Base-by-base conservation (phyloP, 2,888 invertebrate species). In the Ophion costatus region DNA sequence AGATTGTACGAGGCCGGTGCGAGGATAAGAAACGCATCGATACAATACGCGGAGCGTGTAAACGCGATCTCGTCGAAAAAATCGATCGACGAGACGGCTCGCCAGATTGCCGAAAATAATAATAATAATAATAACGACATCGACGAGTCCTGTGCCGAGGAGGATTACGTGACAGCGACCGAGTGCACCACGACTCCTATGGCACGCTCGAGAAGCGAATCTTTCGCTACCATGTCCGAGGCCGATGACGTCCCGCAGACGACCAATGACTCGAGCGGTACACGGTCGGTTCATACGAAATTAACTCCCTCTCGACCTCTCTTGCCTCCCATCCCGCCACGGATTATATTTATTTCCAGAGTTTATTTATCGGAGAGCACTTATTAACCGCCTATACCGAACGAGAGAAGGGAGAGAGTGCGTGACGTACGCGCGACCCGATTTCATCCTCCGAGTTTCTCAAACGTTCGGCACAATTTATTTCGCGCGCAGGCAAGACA, bases 161-260 rank as follows among this genome's bases (percentile, higher is more conserved):
- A 95, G 82, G 96, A 96, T 85, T 96, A 96, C 92, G 94, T 95
- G 51, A 96, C 96, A 2, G 96, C 96, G 17, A 96, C 96, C 0
- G 96, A 96, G 89, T 96, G 96, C 89, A 96, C 96, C 66, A 95
- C 95, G 6, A 96, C 96, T 42, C 96, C 93, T 38, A 88, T 91
- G 61, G 88, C 88, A 56, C 89, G 91, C 82, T 96, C 96, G 7
- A 94, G 96, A 80, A 96, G 96, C 42, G 96, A 96, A 24, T 96
- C 96, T 1, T 96, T 96, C 92, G 96, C 96, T 89, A 96, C 96
- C 0, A 96, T 96, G 14, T 96, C 96, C 0, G 96, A 96, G 91
- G 96, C 95, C 87, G 96, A 96, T 83, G 94, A 94, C 61, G 95
- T 83, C 83, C 74, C 84, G 80, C 75, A 79, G 78, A 81, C 86